Evolutionary conservation across 2,888 invertebrate species (phyloP).

Genomic region (Lithophane ornitopus): DNA sequence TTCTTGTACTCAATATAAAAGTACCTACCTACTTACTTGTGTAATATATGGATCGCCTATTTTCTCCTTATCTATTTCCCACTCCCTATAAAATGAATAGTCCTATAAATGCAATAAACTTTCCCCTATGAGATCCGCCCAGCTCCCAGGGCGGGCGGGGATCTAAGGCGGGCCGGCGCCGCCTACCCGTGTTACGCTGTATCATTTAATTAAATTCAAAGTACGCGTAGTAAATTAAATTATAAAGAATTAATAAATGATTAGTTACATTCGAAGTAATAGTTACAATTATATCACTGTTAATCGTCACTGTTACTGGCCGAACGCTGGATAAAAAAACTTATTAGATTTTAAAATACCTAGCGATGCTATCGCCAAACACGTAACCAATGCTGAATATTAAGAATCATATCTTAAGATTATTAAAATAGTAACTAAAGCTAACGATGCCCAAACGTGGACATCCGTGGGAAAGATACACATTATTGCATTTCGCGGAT

Average conservation of each 20-base stretch:
- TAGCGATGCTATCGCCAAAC: not conserved
- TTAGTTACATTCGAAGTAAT: not conserved
- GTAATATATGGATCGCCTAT: not conserved
- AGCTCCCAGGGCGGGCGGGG: conserved; percentile 73
- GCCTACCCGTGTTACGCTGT: conserved; percentile 61
- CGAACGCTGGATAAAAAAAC: not conserved
- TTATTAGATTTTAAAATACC: not conserved
- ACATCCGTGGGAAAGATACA: conserved; percentile 86
- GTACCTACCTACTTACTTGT: not conserved
- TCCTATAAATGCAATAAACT: conserved; percentile 59
- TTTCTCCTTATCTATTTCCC: conserved; percentile 13
- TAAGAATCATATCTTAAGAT: conserved; percentile 26
- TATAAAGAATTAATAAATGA: not conserved
- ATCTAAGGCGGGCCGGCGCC: conserved; percentile 71
- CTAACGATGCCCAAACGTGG: conserved; percentile 65
- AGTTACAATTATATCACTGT: not conserved
- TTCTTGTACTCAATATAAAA: not conserved
- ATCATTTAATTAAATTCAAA: conserved; percentile 44
- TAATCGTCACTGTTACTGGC: not conserved
- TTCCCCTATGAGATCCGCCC: conserved; percentile 71
- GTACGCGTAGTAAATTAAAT: not conserved
- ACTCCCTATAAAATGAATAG: conserved; percentile 54
- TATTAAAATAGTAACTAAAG: conserved; percentile 29
- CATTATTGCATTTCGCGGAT: conserved; percentile 81
- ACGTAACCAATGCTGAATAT: conserved; percentile 7